Evolutionary conservation across 2,888 invertebrate species (phyloP), one percentile per base, ranked within the genome.

Genomic region (Troilus luridus): DNA sequence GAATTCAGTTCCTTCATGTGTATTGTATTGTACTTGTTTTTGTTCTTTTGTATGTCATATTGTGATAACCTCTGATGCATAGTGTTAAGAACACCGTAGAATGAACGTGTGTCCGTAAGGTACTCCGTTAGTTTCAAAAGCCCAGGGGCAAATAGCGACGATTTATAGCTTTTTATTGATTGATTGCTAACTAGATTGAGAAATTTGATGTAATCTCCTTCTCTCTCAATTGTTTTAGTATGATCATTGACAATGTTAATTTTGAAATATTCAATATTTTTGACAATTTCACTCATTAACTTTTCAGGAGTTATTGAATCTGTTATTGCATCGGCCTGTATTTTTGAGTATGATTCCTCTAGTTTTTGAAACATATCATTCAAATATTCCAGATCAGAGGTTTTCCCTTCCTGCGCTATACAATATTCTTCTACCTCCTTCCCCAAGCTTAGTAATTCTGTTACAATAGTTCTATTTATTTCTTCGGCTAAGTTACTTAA

Each of bases 181-280:
- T 72, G n/a, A 41, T 59, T 77, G n/a, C 58, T 90, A 19, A 90
- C 90, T 17, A 64, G 27, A 58, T 77, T 58, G 8, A 90, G 59
- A 90, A 90, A 90, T 3, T 72, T 58, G 14, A 90, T 72, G 24
- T 90, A 90, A 59, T 67, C 24, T 27, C 9, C n/a, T 56, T 77
- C 64, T 56, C n/a, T 77, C 54, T 72, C 6, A n/a, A 90, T 0
- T 8, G 21, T 77, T 54, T 72, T n/a, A 12, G 58, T n/a, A 8
- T 77, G 19, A 19, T 77, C 12, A 56, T 56, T 19, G 58, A 59
- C 17, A 58, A 90, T 77, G 24, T 24, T 77, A 9, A 77, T 58
- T 17, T 72, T 67, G 10, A 27, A 59, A 77, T 77, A 1, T 72
- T 72, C 59, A 58, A 77, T 58, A 19, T n/a, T 27, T 12, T 24